Conservation (phyloP, 2,113 vertebrate genomes). For the Albula goreensis region DNA sequence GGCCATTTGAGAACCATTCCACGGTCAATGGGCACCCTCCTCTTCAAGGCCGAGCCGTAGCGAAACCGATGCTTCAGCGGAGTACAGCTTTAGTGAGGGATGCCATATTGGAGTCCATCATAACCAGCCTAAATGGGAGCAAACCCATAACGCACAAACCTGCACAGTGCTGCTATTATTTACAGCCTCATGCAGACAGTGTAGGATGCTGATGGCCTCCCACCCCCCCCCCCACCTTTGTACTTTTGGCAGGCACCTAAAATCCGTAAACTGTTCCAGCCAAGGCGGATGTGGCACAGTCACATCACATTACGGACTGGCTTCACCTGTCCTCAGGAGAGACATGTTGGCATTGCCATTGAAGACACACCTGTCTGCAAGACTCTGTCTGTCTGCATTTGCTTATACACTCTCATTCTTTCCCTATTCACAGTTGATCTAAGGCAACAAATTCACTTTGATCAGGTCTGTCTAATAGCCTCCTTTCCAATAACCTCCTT, state of each 20-base stretch:
- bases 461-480: neutral
- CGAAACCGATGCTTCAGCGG: too few species aligned
- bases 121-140: too few species aligned
- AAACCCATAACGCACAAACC: too few species aligned
- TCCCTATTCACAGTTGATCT: neutral
- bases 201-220: too few species aligned
- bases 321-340: neutral
- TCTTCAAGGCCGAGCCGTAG: too few species aligned
- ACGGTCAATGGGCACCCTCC: too few species aligned
- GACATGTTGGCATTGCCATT: neutral
- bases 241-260: neutral
- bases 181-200: too few species aligned
- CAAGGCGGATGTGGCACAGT: neutral
- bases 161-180: too few species aligned
- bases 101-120: too few species aligned
- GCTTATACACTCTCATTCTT: neutral
- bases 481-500: neutral
- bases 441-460: neutral
- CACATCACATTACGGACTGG: neutral
- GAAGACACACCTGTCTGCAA: neutral
- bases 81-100: too few species aligned
- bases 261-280: neutral
- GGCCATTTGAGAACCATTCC: too few species aligned
- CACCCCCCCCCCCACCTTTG: too few species aligned
- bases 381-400: neutral